These are phyloP conservation scores for Chloroclysta siterata DNA, from an alignment of 2,888 invertebrate genomes.

Conservation along the genomic window DNA sequence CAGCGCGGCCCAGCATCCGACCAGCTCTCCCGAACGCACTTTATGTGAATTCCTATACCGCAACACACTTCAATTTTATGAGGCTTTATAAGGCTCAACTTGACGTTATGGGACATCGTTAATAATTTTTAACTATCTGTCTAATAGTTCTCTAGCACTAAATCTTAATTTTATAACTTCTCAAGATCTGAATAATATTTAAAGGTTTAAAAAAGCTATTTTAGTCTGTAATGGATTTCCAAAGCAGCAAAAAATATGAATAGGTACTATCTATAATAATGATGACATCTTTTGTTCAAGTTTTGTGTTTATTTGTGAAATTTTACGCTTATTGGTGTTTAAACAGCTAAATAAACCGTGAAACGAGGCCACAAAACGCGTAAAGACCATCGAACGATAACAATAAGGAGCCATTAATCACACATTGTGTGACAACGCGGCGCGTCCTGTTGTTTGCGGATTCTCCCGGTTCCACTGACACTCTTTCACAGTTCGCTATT, in stretches of 20 bases:
- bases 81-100: constrained; percentile 66
- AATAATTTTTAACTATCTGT: constrained; percentile 68
- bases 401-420: constrained; percentile 82
- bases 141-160: constrained; percentile 61
- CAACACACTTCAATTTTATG: constrained; percentile 77
- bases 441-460: constrained; percentile 77
- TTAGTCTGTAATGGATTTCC: constrained; percentile 29
- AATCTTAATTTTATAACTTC: constrained; percentile 48
- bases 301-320: constrained; percentile 62
- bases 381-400: constrained; percentile 78
- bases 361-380: constrained; percentile 80
- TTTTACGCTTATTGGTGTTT: constrained; percentile 75
- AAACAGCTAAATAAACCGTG: constrained; percentile 78
- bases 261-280: constrained; percentile 2
- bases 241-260: constrained; percentile 30
- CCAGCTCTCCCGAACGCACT: constrained; percentile 56
- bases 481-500: constrained; percentile 71
- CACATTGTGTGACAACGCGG: constrained; percentile 73
- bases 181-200: constrained; percentile 34
- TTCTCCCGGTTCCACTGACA: constrained; percentile 70
- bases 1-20: constrained; percentile 33
- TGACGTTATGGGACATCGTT: constrained; percentile 67
- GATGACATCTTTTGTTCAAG: constrained; percentile 54
- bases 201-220: constrained; percentile 35
- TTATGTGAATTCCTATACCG: constrained; percentile 76